phyloP scores from a whole-genome alignment of 2,888 invertebrate species.

The Nebria brevicollis region DNA sequence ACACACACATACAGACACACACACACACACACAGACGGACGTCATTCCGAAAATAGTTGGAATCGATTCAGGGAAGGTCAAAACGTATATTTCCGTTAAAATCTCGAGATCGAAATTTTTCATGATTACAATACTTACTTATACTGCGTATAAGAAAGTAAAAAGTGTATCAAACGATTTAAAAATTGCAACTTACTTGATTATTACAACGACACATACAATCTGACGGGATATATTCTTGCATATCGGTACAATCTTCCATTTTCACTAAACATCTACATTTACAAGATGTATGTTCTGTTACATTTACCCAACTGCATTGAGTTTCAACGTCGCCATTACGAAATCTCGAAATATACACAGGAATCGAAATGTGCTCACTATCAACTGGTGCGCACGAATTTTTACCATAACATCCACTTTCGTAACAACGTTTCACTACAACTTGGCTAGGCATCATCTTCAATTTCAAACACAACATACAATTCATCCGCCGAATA shows the following conservation, averaged over 20 bases:
- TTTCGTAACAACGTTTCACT: conserved; percentile 56
- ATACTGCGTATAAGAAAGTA: too few relatives aligned
- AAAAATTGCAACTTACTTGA: conserved; percentile 49
- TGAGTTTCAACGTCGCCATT: conserved; percentile 42
- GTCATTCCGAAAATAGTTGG: too few relatives aligned
- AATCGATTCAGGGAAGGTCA: too few relatives aligned
- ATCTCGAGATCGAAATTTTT: too few relatives aligned
- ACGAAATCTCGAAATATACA: conserved; percentile 49
- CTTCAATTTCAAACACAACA: conserved; percentile 50
- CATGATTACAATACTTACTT: too few relatives aligned
- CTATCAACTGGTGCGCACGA: conserved; percentile 53
- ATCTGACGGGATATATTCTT: conserved; percentile 54
- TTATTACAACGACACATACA: conserved; percentile 58
- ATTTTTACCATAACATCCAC: conserved; percentile 55
- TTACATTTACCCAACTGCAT: conserved; percentile 55
- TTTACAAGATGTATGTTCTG: conserved; percentile 55
- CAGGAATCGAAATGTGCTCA: conserved; percentile 51
- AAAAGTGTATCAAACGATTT: not conserved
- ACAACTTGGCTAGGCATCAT: conserved; percentile 56
- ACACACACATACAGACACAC: too few relatives aligned
- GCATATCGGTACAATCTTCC: conserved; percentile 52
- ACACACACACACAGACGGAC: too few relatives aligned
- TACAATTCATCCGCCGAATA: conserved; percentile 43
- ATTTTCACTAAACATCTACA: conserved; percentile 55
- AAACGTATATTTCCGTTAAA: too few relatives aligned